phyloP scores from a whole-genome alignment of 2,888 invertebrate species.

The Drosophila barbarae region DNA sequence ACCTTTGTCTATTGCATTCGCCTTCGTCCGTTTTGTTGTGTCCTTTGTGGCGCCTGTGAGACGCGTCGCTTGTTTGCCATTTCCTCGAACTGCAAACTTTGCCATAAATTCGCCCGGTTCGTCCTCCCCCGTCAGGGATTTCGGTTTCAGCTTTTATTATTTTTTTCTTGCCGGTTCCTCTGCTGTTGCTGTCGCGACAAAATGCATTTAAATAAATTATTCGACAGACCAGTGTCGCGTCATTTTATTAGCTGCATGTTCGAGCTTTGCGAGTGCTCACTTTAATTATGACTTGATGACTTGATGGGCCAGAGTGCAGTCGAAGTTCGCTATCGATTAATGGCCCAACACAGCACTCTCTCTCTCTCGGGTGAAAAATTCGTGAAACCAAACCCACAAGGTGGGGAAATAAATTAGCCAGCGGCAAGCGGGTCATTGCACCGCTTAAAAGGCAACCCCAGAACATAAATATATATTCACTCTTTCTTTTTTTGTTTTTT shows the following conservation, averaged over 20 bases:
- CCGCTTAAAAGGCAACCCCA: constrained; percentile 45
- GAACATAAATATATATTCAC: constrained; percentile 44
- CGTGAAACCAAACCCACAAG: constrained; percentile 22
- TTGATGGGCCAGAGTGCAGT: constrained; percentile 15
- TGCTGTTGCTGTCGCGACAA: constrained; percentile 73
- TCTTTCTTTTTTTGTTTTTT: constrained; percentile 13
- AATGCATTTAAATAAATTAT: constrained; percentile 79
- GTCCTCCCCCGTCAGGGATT: constrained; percentile 46
- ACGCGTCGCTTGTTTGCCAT: constrained; percentile 74
- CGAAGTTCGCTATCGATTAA: constrained; percentile 23
- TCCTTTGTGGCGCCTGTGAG: constrained; percentile 58
- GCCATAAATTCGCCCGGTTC: constrained; percentile 61
- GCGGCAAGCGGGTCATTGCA: constrained; percentile 48
- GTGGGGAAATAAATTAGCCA: constrained; percentile 18
- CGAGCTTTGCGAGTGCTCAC: constrained; percentile 9
- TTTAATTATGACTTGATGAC: constrained; percentile 30
- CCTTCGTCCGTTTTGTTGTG: constrained; percentile 34
- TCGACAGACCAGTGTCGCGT: constrained; percentile 74
- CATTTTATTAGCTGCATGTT: constrained; percentile 65
- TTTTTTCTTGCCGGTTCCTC: constrained; percentile 40
- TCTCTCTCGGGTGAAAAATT: not conserved
- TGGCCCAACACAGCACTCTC: not conserved
- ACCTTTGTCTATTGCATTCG: constrained; percentile 52
- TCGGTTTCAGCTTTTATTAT: constrained; percentile 16
- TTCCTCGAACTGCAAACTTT: constrained; percentile 69